Base-by-base conservation (phyloP, 2,888 invertebrate genomes). In the Nymphalis urticae region DNA sequence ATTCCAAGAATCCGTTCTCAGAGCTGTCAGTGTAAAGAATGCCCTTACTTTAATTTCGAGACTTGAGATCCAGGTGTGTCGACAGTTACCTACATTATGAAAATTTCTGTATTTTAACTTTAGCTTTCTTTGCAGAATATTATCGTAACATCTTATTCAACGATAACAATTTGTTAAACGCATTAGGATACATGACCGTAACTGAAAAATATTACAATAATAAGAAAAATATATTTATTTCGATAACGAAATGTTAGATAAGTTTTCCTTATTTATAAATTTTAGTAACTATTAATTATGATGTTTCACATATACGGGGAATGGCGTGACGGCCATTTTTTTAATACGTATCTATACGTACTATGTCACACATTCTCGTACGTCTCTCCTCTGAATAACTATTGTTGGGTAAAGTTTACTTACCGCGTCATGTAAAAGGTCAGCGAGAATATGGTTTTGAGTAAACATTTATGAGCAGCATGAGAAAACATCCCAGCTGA, bases 21-120 rank as follows among this genome's bases (percentile, higher is more conserved):
- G 54, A 56, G 21, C 64, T 64, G 64, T 58, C 64, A 58, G 56
- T 48, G 47, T 64, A 54, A 64, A 64, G 56, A 58, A 64, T 64
- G 64, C 58, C 58, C 48, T 64, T 58, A 56, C 48, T 64, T 64
- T 56, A 47, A 32, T 59, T 64, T 54, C 27, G 54, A 48, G 58
- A 27, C 21, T 63, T 47, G 54, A 47, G 53, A 56, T 58, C 64
- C 48, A 64, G 64, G 64, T 64, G 64, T 47, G 60, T 64, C 64
- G 64, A 64, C 64, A 60, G 19, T 60, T 47, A 60, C 6, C 21
- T 47, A 21, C 60, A 47, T 60, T 60, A 60, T 60, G 60, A 42
- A 60, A 47, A 60, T 42, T 47, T 59, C 27, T 56, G 32, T 56
- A 32, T 56, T 56, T 53, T 21, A 53, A 32, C 7, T 27, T 17